Base-by-base conservation (phyloP, 2,797 vertebrate species). In the Sebastiscus tertius region DNA sequence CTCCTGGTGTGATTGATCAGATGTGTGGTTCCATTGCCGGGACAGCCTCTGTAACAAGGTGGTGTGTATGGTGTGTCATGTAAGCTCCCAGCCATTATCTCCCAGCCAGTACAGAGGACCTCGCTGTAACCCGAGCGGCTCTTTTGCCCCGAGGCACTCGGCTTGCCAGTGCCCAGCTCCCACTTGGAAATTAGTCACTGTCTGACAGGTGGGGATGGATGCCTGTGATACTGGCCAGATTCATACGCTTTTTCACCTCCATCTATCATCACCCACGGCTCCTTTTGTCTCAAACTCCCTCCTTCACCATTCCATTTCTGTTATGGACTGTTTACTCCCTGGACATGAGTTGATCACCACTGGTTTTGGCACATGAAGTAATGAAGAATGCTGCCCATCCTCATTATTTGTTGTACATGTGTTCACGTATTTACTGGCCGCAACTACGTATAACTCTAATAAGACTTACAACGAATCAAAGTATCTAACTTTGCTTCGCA, bases 171-270 rank as follows among this genome's bases (percentile, higher is more conserved):
- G 88, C 87, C 89, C 78, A 13, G 82, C 87, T 88, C 87, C 89
- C 87, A 85, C 88, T 88, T 84, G 79, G 79, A 89, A 92, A 95
- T 94, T 91, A 90, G 88, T 94, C 92, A 93, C 85, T 86, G 79
- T 80, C 79, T 93, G 93, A 93, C 93, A 94, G 92, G 83, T 87
- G 88, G 89, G 89, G 91, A 92, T 92, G 89, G 93, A 92, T 92
- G 89, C 63, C 75, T 89, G 90, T 93, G 91, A 92, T 89, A 85
- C 72, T 34, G 77, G 90, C 87, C 89, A 89, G 88, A 90, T 91
- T 90, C 91, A 90, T 91, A 81, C 34, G 27, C 80, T 82, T 90
- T 90, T 89, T 89, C 89, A 81, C 80, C 85, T 77, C 86, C 88
- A 94, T 94, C 88, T 83, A 87, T 93, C 93, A 92, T 89, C 84